Evolutionary conservation across 2,113 vertebrate species (phyloP).

Genomic region (Vireo altiloquus): DNA sequence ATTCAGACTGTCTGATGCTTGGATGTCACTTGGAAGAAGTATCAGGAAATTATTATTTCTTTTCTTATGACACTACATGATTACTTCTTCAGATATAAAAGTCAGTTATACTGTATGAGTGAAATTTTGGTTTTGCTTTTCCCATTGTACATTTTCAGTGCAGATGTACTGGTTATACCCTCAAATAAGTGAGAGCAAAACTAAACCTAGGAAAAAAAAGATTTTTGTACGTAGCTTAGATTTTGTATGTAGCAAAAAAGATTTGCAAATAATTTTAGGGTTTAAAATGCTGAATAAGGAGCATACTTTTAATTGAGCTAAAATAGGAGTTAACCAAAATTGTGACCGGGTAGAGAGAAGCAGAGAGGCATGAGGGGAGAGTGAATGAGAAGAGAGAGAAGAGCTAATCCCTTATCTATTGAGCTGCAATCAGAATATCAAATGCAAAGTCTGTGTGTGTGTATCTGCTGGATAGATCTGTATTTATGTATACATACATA

Average conservation of each 20-base stretch:
- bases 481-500: neutral
- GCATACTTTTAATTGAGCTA: neutral
- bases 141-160: neutral
- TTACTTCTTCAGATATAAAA: constrained; percentile 34
- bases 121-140: neutral
- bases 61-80: constrained; percentile 28
- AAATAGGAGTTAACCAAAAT: neutral
- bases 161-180: neutral
- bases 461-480: neutral
- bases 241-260: no score
- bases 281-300: neutral
- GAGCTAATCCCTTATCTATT: neutral
- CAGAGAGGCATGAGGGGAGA: neutral
- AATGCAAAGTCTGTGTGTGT: neutral
- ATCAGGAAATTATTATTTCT: constrained; percentile 6
- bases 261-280: neutral
- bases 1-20: constrained; percentile 3
- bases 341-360: neutral
- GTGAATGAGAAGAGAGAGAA: neutral
- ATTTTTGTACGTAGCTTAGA: neutral
- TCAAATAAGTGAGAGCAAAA: neutral
- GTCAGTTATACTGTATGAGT: neutral
- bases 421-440: neutral
- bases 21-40: constrained; percentile 5
- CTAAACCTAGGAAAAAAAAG: neutral